phyloP scores from a whole-genome alignment of 2,888 invertebrate genomes.

The Agapostemon virescens region DNA sequence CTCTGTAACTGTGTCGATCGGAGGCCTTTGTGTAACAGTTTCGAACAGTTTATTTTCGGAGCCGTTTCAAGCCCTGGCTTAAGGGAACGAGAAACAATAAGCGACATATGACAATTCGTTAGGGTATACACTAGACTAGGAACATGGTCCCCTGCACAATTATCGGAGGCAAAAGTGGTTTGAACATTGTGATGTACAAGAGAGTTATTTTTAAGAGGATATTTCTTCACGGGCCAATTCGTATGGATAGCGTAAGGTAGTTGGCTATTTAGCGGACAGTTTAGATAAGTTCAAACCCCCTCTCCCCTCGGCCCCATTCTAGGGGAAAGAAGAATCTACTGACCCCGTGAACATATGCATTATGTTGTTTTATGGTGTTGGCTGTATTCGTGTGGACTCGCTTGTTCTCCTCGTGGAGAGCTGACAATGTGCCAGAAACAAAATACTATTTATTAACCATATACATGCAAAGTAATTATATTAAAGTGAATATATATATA shows the following conservation, averaged over 20 bases:
- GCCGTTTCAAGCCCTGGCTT: neutral
- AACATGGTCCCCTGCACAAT: conserved; percentile 38
- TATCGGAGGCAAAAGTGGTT: conserved; percentile 18
- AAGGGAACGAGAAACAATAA: conserved; percentile 20
- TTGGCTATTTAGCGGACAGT: conserved; percentile 45
- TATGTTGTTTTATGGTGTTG: conserved; percentile 56
- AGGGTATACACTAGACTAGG: conserved; percentile 41
- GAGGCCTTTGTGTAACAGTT: neutral
- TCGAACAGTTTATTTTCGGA: conserved; percentile 3
- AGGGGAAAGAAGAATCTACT: conserved; percentile 28
- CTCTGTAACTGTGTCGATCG: neutral
- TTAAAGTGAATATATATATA: conserved; percentile 47
- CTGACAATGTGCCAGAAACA: conserved; percentile 75
- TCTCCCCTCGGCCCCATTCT: conserved; percentile 21
- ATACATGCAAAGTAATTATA: conserved; percentile 62
- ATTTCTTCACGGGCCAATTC: conserved; percentile 43
- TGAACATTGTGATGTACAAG: conserved; percentile 60
- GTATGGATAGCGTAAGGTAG: conserved; percentile 42
- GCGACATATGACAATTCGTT: conserved; percentile 21
- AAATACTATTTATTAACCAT: conserved; percentile 73
- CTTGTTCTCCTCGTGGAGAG: conserved; percentile 67
- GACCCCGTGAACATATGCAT: conserved; percentile 31
- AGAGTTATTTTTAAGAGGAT: conserved; percentile 59
- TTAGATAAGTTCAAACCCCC: conserved; percentile 36
- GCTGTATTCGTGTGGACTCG: conserved; percentile 61